Evolutionary conservation across 1,140 invertebrate species (phyloP), one percentile per base, ranked within the genome.

Genomic region (Dreissena polymorpha): DNA sequence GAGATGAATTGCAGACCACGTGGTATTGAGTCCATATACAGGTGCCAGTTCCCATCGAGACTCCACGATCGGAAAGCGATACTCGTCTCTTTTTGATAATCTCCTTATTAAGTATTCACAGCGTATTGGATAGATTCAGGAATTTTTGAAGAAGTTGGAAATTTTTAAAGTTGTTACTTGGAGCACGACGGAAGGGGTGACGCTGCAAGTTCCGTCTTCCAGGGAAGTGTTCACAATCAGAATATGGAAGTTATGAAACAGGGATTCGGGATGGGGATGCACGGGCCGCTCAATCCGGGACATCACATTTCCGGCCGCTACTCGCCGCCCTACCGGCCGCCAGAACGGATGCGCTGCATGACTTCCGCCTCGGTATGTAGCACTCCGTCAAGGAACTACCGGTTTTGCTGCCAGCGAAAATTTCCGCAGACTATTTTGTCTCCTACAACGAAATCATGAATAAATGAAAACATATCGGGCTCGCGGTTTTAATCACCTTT

Each of bases 161-260:
- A 39, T 39, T 73, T n/a, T 72, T 60, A 55, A 65, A 78, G 49
- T 74, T 73, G 63, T 23, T 77, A 77, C n/a, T 76, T 70, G 77
- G 27, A 85, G 39, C 53, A 69, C 53, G 67, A 76, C 27, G 49
- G 55, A 75, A 39, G 68, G 57, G 69, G 64, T 67, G 29, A 16
- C 53, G 13, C 21, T 53, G 25, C 1, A 55, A 95, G 78, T 94
- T 95, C n/a, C 89, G 95, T 27, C 92, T 95, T 86, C 94, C 94
- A 92, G 94, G 95, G 29, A 95, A 97, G 89, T 96, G 96, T 95
- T 92, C 91, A 71, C 75, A 95, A 94, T 79, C 91, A 94, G 49
- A 77, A 18, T 74, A 77, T 77, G 74, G 68, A 83, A 57, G 81
- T 77, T 63, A 79, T 84, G 29, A 85, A 83, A 57, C 80, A 86